Evolutionary conservation across 2,113 vertebrate genomes (phyloP).

Genomic region (Eclectus roratus): DNA sequence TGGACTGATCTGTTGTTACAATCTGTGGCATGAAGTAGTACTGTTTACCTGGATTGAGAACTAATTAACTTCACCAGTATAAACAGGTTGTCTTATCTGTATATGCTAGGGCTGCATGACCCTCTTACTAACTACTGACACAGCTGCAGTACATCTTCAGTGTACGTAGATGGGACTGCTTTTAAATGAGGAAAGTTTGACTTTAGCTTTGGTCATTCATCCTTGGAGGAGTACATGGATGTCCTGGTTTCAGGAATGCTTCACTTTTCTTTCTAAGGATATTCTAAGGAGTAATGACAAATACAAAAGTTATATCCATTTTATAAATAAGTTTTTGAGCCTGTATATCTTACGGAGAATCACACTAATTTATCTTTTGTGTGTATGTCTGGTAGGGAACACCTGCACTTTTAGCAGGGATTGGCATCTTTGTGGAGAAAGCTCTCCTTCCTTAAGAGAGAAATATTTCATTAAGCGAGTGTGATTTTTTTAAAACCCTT

Average conservation of each 20-base stretch:
- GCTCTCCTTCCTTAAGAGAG: neutral
- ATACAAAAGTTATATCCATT: neutral
- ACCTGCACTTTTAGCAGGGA: neutral
- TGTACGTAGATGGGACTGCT: fast-evolving
- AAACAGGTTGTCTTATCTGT: neutral
- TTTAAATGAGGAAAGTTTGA: neutral
- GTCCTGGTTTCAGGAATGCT: neutral
- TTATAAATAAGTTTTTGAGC: neutral
- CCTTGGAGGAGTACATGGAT: neutral
- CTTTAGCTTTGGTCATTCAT: neutral
- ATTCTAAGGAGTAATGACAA: neutral
- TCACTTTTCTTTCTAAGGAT: neutral
- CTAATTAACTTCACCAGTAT: fast-evolving
- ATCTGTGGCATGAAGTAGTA: neutral
- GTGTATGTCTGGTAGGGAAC: neutral
- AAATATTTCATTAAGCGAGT: neutral
- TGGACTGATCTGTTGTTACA: neutral
- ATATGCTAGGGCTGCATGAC: neutral
- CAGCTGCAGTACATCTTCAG: neutral
- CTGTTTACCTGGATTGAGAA: fast-evolving
- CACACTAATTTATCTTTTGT: neutral
- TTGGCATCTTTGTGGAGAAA: neutral
- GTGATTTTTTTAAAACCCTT: neutral
- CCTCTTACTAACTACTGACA: neutral
- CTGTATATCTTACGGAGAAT: neutral